Evolutionary conservation across 2,113 vertebrate species (phyloP).

Genomic region (Callocephalon fimbriatum): DNA sequence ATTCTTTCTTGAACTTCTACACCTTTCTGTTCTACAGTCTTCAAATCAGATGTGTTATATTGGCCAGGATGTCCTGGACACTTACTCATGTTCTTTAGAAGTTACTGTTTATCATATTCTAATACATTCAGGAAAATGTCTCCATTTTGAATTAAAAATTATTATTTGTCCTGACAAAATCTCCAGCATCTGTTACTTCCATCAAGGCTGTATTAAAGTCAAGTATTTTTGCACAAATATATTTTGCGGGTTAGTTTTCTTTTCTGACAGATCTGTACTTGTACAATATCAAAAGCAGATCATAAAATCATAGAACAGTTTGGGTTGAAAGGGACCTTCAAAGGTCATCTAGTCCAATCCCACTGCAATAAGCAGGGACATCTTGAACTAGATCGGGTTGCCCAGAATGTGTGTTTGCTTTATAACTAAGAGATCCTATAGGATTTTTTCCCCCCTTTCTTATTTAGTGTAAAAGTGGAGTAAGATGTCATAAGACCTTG

Average conservation of each 20-base stretch:
- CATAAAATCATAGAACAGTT: neutral
- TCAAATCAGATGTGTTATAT: neutral
- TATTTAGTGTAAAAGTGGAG: neutral
- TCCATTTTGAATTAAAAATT: neutral
- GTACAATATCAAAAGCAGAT: slow-evolving; percentile 8
- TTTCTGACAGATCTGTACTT: neutral
- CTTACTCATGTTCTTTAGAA: neutral
- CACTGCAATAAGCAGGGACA: neutral
- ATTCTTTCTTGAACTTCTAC: neutral
- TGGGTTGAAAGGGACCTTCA: neutral
- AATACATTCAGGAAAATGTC: neutral
- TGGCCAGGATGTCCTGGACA: neutral
- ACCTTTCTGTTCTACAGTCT: neutral
- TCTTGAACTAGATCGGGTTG: neutral
- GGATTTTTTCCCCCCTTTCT: neutral
- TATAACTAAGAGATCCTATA: neutral
- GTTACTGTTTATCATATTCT: neutral
- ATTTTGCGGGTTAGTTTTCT: accelerated
- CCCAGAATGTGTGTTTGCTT: neutral
- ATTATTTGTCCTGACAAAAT: neutral
- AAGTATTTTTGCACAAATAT: neutral
- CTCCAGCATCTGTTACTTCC: neutral
- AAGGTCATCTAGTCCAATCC: neutral
- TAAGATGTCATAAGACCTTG: neutral
- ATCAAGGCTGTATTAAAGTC: neutral